These are phyloP conservation scores for Idaea straminata DNA, from an alignment of 2,888 invertebrate genomes.

Conservation along the genomic window DNA sequence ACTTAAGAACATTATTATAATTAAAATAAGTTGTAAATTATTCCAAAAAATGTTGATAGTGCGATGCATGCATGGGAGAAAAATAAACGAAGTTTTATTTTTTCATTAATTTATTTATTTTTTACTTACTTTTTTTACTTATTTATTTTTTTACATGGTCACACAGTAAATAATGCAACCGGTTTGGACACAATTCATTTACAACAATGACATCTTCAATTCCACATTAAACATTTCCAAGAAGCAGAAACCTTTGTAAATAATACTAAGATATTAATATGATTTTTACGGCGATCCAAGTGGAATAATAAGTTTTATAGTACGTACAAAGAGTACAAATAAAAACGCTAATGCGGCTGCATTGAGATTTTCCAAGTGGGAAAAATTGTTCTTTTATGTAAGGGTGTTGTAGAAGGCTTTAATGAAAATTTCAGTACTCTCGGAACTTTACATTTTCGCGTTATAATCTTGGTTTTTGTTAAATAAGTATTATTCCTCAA, in stretches of 20 bases:
- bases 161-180: too few relatives aligned
- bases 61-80: too few relatives aligned
- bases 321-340: slow-evolving; percentile 66
- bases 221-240: background rate
- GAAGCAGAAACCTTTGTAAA: background rate
- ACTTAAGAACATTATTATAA: too few relatives aligned
- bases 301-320: slow-evolving; percentile 74
- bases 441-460: background rate
- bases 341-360: slow-evolving; percentile 74
- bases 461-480: too few relatives aligned
- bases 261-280: slow-evolving; percentile 54
- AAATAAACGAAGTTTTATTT: too few relatives aligned
- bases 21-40: too few relatives aligned
- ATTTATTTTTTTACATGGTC: too few relatives aligned
- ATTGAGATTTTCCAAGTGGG: slow-evolving; percentile 73
- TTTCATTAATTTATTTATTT: too few relatives aligned
- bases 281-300: slow-evolving; percentile 66
- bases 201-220: background rate
- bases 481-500: too few relatives aligned
- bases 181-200: background rate
- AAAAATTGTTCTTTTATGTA: slow-evolving; percentile 74
- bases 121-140: too few relatives aligned
- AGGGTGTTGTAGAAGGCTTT: slow-evolving; percentile 65
- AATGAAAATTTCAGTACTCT: slow-evolving; percentile 67
- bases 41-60: too few relatives aligned